Base-by-base conservation (phyloP, 2,113 vertebrate genomes). In the Eurypyga helias region DNA sequence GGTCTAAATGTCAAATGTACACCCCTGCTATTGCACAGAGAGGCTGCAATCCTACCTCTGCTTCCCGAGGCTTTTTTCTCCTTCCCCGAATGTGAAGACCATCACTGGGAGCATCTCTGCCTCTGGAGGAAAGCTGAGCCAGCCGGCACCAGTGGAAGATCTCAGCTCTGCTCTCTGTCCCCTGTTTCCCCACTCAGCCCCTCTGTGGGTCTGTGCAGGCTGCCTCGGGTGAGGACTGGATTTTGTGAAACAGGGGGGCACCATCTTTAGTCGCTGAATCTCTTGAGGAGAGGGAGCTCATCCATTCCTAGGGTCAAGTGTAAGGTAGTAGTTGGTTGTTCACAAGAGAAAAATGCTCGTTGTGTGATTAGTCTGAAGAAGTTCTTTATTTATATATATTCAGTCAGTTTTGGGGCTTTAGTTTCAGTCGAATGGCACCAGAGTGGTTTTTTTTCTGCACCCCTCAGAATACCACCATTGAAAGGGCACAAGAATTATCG, bases 71-170 rank as follows among this genome's bases (percentile, higher is more conserved):
- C 36, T 91, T 89, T 71, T 89, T 31, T 70, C 19, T 89, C n/a
- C 48, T 85, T 60, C 24, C 36, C 17, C 46, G 28, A 58, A 46
- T 10, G 15, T 41, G 58, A 80, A 79, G 61, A 17, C 17, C 25
- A 5, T 36, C 31, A 19, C 16, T 0, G 0, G 45, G 46, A 76
- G 10, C 10, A 12, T 38, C 61, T 58, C 49, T 82, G 46, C 16
- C 45, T 60, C 57, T 79, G 70, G 34, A 69, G 48, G 38, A 43
- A 18, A n/a, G 6, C 34, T 49, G 54, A 57, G 17, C 21, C 62
- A 71, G 48, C 45, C 67, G 58, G 61, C 4, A 58, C 11, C 7
- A 18, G 15, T 26, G 54, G 41, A 75, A 93, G 81, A 76, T 10
- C 28, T 36, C 38, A 17, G 19, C 11, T 78, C n/a, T n/a, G n/a